These are phyloP conservation scores for Tupiocoris notatus DNA, from an alignment of 2,888 invertebrate genomes.

Conservation along the genomic window DNA sequence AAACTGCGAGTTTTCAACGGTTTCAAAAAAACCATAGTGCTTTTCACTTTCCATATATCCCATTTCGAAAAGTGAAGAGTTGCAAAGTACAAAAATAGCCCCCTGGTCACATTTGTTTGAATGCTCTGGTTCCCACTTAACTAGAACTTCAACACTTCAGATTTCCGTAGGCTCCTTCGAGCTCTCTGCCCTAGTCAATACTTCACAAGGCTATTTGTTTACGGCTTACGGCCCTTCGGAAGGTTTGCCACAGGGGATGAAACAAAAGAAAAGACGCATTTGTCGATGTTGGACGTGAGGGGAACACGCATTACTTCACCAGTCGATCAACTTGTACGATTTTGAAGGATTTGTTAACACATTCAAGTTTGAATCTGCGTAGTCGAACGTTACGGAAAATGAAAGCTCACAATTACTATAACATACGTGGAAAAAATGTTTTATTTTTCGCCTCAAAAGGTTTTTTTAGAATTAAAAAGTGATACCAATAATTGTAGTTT, in stretches of 20 bases:
- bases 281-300: background rate
- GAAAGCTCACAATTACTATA: too few relatives aligned
- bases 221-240: conserved; percentile 14
- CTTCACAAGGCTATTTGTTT: conserved; percentile 19
- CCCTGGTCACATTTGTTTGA: background rate
- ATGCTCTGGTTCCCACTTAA: background rate
- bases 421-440: too few relatives aligned
- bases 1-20: too few relatives aligned
- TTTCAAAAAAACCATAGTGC: too few relatives aligned
- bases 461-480: too few relatives aligned
- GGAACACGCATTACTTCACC: background rate
- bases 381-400: too few relatives aligned
- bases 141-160: background rate
- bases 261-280: background rate
- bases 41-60: too few relatives aligned
- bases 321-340: too few relatives aligned
- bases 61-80: too few relatives aligned
- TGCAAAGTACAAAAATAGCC: too few relatives aligned
- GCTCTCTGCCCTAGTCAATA: conserved; percentile 32
- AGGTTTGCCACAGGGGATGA: background rate
- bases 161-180: background rate
- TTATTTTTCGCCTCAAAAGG: too few relatives aligned
- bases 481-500: too few relatives aligned
- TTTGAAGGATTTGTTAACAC: background rate
- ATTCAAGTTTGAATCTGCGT: background rate